phyloP scores from a whole-genome alignment of 2,888 invertebrate species.

The Drosophila prolongata region DNA sequence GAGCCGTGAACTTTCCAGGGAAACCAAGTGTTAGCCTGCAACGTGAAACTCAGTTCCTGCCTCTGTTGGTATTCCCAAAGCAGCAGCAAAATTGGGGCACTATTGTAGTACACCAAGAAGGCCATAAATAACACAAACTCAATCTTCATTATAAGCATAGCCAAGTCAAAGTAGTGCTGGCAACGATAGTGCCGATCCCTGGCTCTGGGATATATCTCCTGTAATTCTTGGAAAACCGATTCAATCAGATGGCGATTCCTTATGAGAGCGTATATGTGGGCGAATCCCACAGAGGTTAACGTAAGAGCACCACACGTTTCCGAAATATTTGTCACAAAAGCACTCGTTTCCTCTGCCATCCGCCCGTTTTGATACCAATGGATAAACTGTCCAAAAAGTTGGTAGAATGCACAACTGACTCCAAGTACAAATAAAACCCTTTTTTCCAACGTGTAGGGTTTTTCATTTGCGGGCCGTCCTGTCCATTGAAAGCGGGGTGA shows the following conservation, averaged over 20 bases:
- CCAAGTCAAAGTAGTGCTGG: constrained; percentile 49
- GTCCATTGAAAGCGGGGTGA: constrained; percentile 60
- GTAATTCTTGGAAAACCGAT: constrained; percentile 51
- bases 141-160: constrained; percentile 59
- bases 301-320: constrained; percentile 70
- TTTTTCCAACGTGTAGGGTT: not conserved
- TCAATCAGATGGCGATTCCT: constrained; percentile 57
- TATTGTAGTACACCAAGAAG: constrained; percentile 65
- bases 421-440: constrained; percentile 46
- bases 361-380: constrained; percentile 48
- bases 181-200: constrained; percentile 34
- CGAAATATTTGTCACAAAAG: constrained; percentile 51
- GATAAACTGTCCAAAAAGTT: constrained; percentile 68
- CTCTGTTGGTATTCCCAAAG: constrained; percentile 56
- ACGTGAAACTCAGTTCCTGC: constrained; percentile 52
- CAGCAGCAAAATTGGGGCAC: constrained; percentile 62
- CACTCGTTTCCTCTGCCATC: constrained; percentile 4
- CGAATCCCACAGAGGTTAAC: constrained; percentile 57
- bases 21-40: constrained; percentile 82
- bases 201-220: constrained; percentile 26
- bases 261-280: constrained; percentile 69
- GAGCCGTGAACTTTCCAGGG: constrained; percentile 73
- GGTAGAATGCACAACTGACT: constrained; percentile 64
- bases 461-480: constrained; percentile 14
- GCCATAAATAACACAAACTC: constrained; percentile 57